Conservation (phyloP, 2,797 vertebrate genomes). For the Neostethus bicornis region DNA sequence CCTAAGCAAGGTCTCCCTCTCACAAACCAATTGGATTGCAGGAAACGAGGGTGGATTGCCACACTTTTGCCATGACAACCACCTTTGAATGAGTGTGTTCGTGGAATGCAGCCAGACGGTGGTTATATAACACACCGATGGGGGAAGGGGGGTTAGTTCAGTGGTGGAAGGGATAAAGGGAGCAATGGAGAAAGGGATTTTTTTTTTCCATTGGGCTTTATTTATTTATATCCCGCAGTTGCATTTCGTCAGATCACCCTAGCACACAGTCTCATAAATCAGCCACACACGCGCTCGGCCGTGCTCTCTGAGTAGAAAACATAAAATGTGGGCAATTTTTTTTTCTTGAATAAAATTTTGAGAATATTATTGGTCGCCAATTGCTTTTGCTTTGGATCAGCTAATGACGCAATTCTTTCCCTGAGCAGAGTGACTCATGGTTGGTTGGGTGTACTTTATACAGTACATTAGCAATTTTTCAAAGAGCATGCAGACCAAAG, state of each 20-base stretch:
- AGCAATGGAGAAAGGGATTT: conserved; percentile 64
- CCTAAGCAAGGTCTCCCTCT: conserved; percentile 24
- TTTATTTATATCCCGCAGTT: conserved; percentile 69
- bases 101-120: conserved; percentile 80
- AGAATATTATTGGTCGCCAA: conserved; percentile 22
- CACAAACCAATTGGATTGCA: conserved; percentile 58
- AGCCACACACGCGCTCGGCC: conserved; percentile 25
- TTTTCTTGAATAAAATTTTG: conserved; percentile 13
- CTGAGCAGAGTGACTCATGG: conserved; percentile 41
- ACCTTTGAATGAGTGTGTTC: conserved; percentile 79
- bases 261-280: conserved; percentile 22
- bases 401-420: conserved; percentile 50
- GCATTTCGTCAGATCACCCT: conserved; percentile 41
- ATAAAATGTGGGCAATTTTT: not conserved
- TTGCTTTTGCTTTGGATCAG: conserved; percentile 13
- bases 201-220: conserved; percentile 64
- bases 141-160: conserved; percentile 61
- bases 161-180: conserved; percentile 58
- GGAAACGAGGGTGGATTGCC: conserved; percentile 46
- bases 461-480: conserved; percentile 57
- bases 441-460: conserved; percentile 43
- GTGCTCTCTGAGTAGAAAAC: not conserved
- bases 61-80: conserved; percentile 76
- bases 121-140: conserved; percentile 81
- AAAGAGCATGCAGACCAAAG: conserved; percentile 45